Evolutionary conservation across 2,797 vertebrate species (phyloP), one percentile per base, ranked within the genome.

Genomic region (Lepilemur septentrionalis): DNA sequence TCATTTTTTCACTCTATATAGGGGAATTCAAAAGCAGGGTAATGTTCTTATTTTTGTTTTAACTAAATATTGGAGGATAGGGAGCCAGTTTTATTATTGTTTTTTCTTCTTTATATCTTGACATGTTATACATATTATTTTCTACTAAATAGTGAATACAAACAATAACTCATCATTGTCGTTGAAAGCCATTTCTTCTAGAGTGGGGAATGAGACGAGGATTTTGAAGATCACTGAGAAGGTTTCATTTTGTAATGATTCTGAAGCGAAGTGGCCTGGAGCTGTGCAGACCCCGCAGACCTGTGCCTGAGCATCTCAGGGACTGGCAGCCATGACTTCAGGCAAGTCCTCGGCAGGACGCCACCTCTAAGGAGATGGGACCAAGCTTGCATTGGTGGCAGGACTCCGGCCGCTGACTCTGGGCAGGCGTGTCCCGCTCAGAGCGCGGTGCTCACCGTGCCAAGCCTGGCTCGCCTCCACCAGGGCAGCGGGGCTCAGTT

Each of bases 401-500:
- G 81, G 89, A 79, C 57, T 13, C 73, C 3, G 6, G 41, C 15
- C 1, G 0, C 70, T 2, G 2, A 9, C 5, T 7, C 80, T 69
- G 87, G 50, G 52, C 28, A 41, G 2, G 2, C 5, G 38, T 2
- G 67, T 57, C 30, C 43, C 9, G 0, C n/a, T 48, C 35, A 52
- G 35, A 30, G 55, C 8, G 0, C 1, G 4, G 41, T 38, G 28
- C 20, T 32, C 30, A 2, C 7, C 35, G 61, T 72, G 14, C 28
- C n/a, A 7, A 30, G 57, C 7, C 46, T 4, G 4, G 87, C n/a
- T 76, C 35, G 9, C 15, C 30, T 46, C 88, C 91, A 57, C 32
- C 20, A 97, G 83, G 92, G 95, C 95, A 94, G 81, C 73, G 89
- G 97, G 81, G 93, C 95, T 48, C 85, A 95, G 1, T 20, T 55